A percentile compares a stretch with the other conserved stretches of the same genome.
phyloP scores from a whole-genome alignment of 2,888 invertebrate species.

The Argynnis bischoffii region DNA sequence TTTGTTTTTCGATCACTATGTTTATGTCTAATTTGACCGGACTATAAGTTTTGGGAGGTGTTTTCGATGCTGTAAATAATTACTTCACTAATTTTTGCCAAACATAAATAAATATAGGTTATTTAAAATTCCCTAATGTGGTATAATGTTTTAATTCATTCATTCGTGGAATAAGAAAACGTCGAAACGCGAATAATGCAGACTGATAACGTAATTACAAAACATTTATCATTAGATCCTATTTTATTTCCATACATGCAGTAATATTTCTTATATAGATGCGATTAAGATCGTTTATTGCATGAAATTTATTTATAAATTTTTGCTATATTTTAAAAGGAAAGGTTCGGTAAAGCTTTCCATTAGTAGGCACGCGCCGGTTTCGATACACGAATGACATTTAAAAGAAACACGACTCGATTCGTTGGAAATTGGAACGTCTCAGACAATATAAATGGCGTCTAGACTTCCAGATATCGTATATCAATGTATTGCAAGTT shows the following conservation, averaged over 20 bases:
- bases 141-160: slow-evolving; percentile 74
- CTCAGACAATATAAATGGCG: slow-evolving; percentile 69
- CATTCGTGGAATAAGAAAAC: slow-evolving; percentile 66
- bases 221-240: slow-evolving; percentile 50
- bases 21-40: too few relatives aligned
- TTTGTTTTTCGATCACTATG: too few relatives aligned
- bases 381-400: slow-evolving; percentile 75
- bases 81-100: background rate
- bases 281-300: slow-evolving; percentile 39
- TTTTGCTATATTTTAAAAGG: slow-evolving; percentile 54
- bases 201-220: slow-evolving; percentile 67
- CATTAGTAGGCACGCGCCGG: slow-evolving; percentile 79
- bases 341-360: slow-evolving; percentile 69
- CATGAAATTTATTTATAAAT: background rate
- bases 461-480: slow-evolving; percentile 71
- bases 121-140: slow-evolving; percentile 67
- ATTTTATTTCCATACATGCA: slow-evolving; percentile 37
- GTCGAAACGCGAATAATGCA: slow-evolving; percentile 70
- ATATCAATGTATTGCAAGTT: slow-evolving; percentile 38
- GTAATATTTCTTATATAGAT: slow-evolving; percentile 45
- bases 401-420: slow-evolving; percentile 74
- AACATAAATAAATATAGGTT: background rate
- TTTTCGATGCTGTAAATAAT: too few relatives aligned
- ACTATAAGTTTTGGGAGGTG: too few relatives aligned
- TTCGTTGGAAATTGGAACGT: slow-evolving; percentile 69